Base-by-base conservation (phyloP, 1,140 invertebrate species). In the Hormaphis cornu region DNA sequence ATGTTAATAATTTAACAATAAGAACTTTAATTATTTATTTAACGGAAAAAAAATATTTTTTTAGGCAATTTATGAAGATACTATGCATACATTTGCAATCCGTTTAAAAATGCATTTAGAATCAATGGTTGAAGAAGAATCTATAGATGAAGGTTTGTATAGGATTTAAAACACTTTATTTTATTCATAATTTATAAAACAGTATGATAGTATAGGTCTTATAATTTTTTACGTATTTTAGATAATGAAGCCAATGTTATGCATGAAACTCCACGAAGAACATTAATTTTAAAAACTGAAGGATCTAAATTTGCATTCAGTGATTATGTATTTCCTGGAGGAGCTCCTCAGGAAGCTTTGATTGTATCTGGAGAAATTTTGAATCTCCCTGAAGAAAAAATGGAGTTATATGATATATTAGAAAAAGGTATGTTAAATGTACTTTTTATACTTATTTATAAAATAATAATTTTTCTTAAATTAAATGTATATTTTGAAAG, bases 91-190 rank as follows among this genome's bases (percentile, higher is more conserved):
- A 33, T 50, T 66, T 48, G 61, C 44, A 22, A 66, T 20, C 8
- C 61, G 61, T 35, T 66, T 66, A 35, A 66, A 33, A 66, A 66
- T 66, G 61, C 61, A 66, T 66, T 66, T 66, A 18, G 61, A 66
- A 20, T 66, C 61, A 46, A 35, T 66, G 26, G 44, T 66, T n/a
- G 61, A 66, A 66, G 61, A 66, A 4, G 61, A 66, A 50, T 50
- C 61, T 18, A 22, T 40, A 48, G 58, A 61, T 28, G 44, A 63
- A 66, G 61, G 61, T 66, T 66, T 9, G 26, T 8, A 40, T 8
- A 40, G n/a, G n/a, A n/a, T n/a, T n/a, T n/a, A n/a, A n/a, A n/a
- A n/a, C n/a, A n/a, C n/a, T n/a, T n/a, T n/a, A n/a, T n/a, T n/a
- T n/a, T n/a, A n/a, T n/a, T n/a, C n/a, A n/a, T n/a, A n/a, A n/a